Evolutionary conservation across 2,797 vertebrate species (phyloP), one percentile per base, ranked within the genome.

Genomic region (Cichlasoma orientale): DNA sequence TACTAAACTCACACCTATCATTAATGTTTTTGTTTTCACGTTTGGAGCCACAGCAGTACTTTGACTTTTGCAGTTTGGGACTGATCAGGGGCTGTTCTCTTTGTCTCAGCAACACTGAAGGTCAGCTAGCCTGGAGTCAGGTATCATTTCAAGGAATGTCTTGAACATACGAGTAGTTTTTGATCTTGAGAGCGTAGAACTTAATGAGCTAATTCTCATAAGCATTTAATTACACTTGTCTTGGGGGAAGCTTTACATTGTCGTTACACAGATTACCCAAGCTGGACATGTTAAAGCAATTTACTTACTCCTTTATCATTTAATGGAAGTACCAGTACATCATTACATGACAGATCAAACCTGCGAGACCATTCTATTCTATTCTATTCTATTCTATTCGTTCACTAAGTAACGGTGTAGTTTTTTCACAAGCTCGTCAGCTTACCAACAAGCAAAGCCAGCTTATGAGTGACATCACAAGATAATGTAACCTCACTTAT

Each of bases 11-110:
- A 19, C 38, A 31, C 41, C 23, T 19, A 4, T 27, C 47, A 47
- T 66, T 66, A 47, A 66, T 47, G 41, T 38, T 11, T 11, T 12
- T 44, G 14, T 10, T 29, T 47, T 50, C 10, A 47, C 47, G 5
- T 44, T 29, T 66, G 41, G 0, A 66, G 23, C 25, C 25, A 8
- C 44, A 50, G 44, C 25, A n/a, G 44, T 68, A 29, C 18, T 50
- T 68, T 68, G 63, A 25, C 9, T 75, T 74, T 59, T 56, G 75
- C 75, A 70, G 38, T 68, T 79, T 36, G 2, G 14, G 31, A 52
- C 38, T 83, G 66, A 83, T 78, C 31, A 84, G 18, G 18, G 16
- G 7, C n/a, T 71, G 11, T 53, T 56, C 25, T 53, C 31, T 69
- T 71, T 75, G 38, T 75, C 63, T 59, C 14, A 23, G 36, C 11